phyloP scores from a whole-genome alignment of 1,140 invertebrate species.

The Caerostris extrusa region DNA sequence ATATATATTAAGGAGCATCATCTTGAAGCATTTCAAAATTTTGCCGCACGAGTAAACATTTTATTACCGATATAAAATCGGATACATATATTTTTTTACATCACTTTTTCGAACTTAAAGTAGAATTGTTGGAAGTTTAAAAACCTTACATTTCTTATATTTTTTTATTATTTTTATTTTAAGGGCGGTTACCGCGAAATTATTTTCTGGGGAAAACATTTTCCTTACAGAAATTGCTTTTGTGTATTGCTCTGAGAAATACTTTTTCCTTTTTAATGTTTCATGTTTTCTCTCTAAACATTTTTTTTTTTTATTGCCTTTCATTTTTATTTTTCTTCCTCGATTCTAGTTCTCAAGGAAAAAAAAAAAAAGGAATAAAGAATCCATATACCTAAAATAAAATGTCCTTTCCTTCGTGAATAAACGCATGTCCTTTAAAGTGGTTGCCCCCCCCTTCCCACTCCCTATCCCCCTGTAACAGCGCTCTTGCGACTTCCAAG shows the following conservation, averaged over 20 bases:
- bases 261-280: slow-evolving; percentile 51
- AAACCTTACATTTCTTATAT: neutral
- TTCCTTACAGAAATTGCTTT: neutral
- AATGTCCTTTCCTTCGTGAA: slow-evolving; percentile 26
- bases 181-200: neutral
- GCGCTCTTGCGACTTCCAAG: slow-evolving; percentile 22
- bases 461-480: neutral
- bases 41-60: neutral
- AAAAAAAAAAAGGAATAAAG: neutral
- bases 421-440: slow-evolving; percentile 48
- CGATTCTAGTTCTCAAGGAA: neutral
- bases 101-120: neutral
- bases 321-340: neutral
- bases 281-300: neutral
- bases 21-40: neutral
- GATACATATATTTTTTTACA: neutral
- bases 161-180: neutral
- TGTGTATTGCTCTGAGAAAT: neutral
- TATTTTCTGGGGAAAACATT: neutral
- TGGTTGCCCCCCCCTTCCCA: neutral
- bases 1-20: neutral
- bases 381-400: slow-evolving; percentile 58
- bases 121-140: neutral
- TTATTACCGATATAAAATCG: neutral
- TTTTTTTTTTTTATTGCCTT: slow-evolving; percentile 21